Base-by-base conservation (phyloP, 2,113 vertebrate species). In the Lasiurus borealis region DNA sequence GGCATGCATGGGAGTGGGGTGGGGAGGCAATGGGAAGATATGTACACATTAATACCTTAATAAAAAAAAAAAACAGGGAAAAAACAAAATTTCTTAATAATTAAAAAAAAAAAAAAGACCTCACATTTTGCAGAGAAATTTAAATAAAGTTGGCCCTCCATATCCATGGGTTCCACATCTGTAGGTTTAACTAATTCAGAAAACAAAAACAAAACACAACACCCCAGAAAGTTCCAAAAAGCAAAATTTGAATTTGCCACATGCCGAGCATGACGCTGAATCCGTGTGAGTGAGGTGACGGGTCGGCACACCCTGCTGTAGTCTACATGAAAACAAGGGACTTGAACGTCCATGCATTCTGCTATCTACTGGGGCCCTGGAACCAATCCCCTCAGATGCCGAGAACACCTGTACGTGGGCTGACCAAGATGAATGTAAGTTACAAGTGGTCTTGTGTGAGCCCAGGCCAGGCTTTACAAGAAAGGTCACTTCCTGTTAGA, bases 371-470 rank as follows among this genome's bases (percentile, higher is more conserved):
- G 57, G 36, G 10, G 27, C 18, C 27, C 57, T 64, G 57, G 57
- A 64, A 46, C 59, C 36, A 46, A 46, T 46, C 9, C 57, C 80
- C 36, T 83, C 7, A 27, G 57, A 46, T 13, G 18, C 27, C 13
- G 36, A 64, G 16, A 3, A 64, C 15, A 29, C 31, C 80, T 83
- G 27, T 13, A 7, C 57, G 40, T 31, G 27, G 3, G 16, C 57
- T 31, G 36, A 80, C 36, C 9, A 6, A 57, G 14, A 13, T 0
- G 16, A 23, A 52, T 4, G 2, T 13, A 19, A 19, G 9, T 64
- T 21, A 36, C 34, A 19, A 27, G 36, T 1, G 10, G 18, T 36
- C n/a, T 57, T 44, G 6, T 0, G 0, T 13, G 62, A 88, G 31
- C 31, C 62, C 15, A 4, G 31, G 50, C 50, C 3, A 3, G 52